A percentile compares a stretch with the other conserved stretches of the same genome.
Conservation (phyloP, 2,797 vertebrate genomes). For the Spinus olivaceus region DNA sequence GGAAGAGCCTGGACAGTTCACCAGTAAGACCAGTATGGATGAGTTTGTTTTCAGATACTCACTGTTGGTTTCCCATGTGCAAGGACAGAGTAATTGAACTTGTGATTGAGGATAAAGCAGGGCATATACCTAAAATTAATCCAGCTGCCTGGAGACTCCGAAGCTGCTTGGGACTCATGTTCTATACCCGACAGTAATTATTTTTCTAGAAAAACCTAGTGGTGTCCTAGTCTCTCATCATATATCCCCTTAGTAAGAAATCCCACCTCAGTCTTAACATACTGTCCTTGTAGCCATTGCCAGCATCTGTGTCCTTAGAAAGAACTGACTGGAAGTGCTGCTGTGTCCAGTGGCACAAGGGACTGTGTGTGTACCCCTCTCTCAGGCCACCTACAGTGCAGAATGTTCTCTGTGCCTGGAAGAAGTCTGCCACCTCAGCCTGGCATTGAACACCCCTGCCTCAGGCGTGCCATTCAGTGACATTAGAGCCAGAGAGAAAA, state of each 20-base stretch:
- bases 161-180: not conserved
- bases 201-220: not conserved
- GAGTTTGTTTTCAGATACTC: not conserved
- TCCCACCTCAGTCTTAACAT: not conserved
- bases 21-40: not conserved
- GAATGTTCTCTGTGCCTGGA: not conserved
- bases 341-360: not conserved
- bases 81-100: not conserved
- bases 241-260: not conserved
- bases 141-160: not conserved
- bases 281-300: not conserved
- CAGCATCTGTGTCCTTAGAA: not conserved
- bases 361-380: not conserved
- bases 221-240: not conserved
- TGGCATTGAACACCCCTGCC: not conserved
- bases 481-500: not conserved
- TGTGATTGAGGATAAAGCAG: not conserved
- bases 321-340: not conserved
- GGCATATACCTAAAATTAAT: not conserved
- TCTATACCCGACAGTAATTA: not conserved
- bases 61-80: not conserved
- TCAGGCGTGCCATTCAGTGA: not conserved
- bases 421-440: fast-evolving
- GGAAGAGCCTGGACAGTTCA: not conserved
- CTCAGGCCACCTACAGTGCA: not conserved